Base-by-base conservation (phyloP, 2,888 invertebrate genomes). In the Synanthedon formicaeformis region DNA sequence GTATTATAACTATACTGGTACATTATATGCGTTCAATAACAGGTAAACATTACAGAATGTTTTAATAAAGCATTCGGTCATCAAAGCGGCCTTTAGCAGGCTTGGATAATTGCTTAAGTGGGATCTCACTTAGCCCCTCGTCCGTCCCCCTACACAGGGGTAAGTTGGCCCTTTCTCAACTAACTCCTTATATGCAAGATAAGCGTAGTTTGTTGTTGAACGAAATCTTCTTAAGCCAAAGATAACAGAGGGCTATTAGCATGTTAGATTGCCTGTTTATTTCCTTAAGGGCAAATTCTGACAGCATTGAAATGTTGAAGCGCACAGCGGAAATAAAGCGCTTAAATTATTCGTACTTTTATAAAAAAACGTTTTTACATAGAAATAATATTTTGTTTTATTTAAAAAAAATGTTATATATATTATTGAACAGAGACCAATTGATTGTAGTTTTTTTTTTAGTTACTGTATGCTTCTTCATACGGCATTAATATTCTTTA, bases 231-330 rank as follows among this genome's bases (percentile, higher is more conserved):
- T 71, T 61, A 63, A 65, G 63, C 73, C 69, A 72, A 75, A 73
- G 77, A 79, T 79, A 78, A 77, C 75, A 74, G 60, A 63, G 56
- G 54, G 66, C 65, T 66, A 75, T 77, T 76, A 76, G 63, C 70
- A 71, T 74, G 67, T 69, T 62, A 60, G 62, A 60, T 58, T 57
- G 51, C 55, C 52, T 63, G 67, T 67, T 68, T 66, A 62, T 58
- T 53, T 62, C 62, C 66, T 63, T 56, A 50, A 58, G 67, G 66
- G 59, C 56, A 52, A 55, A 51, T 12, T 45, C 13, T 51, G 51
- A 45, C 13, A 45, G 11, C 45, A n/a, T 1, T 12, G 45, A 8
- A 8, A 45, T 45, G 6, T 34, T 34, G 10, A 34, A 34, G 23
- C 4, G 23, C 23, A 0, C 10, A 34, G 34, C 8, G 10, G 10